These are phyloP conservation scores for Lasioglossum pauxillum DNA, from an alignment of 2,888 invertebrate genomes.

Conservation along the genomic window DNA sequence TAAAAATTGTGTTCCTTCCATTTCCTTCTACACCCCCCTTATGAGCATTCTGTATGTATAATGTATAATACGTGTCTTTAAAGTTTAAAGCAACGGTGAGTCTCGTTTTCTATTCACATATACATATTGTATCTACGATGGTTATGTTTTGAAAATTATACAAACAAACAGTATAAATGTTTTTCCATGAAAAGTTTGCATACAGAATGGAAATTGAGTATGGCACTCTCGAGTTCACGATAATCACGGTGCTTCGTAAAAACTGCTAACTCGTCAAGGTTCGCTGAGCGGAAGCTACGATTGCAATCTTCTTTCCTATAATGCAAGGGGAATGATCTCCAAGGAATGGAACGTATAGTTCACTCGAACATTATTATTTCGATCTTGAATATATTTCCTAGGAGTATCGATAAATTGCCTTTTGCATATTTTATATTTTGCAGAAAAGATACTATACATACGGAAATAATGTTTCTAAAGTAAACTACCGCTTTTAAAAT, in stretches of 20 bases:
- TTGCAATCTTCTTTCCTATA: conserved; percentile 22
- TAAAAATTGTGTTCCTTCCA: no score
- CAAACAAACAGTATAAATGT: background rate
- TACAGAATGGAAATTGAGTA: background rate
- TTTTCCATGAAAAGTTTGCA: background rate
- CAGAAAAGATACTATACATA: background rate
- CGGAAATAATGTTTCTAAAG: background rate
- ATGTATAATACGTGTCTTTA: no score
- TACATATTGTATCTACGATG: no score
- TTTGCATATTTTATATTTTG: background rate
- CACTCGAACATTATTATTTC: background rate
- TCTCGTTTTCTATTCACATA: background rate
- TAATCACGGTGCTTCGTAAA: conserved; percentile 21
- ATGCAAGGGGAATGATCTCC: conserved; percentile 40
- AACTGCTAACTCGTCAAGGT: conserved; percentile 32
- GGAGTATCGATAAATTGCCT: background rate
- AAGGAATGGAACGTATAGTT: conserved; percentile 30
- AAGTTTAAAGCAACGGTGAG: background rate
- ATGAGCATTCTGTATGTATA: no score
- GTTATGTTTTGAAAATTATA: background rate
- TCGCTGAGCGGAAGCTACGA: conserved; percentile 31
- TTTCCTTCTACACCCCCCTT: no score
- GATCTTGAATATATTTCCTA: background rate
- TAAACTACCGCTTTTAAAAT: no score
- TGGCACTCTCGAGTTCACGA: background rate